Base-by-base conservation (phyloP, 35 echinoderm and acorn worm species). In the Ophioderma brevispina region DNA sequence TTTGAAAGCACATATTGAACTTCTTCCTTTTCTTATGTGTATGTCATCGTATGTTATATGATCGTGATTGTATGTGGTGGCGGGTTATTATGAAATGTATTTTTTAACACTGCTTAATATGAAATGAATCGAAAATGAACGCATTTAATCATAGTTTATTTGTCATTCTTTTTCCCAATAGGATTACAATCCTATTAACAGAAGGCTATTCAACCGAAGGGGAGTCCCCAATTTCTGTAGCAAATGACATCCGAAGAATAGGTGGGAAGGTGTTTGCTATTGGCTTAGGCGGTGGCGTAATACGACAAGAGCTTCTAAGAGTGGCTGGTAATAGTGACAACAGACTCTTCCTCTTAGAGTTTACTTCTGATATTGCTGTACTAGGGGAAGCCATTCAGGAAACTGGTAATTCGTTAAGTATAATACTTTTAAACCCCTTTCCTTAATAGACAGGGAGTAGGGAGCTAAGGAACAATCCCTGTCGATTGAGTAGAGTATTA, bases 151-250 rank as follows among this genome's bases (percentile, higher is more conserved):
- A 52, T 52, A 52, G 21, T 11, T 52, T 21, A 8, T 11, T 52
- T 11, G 8, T 11, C 21, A 52, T 52, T 52, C 8, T 52, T 52
- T 52, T 52, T 52, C 21, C 59, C 15, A 75, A 21, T 23, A 91
- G 90, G 46, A 70, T 92, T 79, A 32, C 84, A 21, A 84, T 92
- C 32, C 70, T 92, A 35, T 23, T 92, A 23, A 92, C 90, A 31
- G 82, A 92, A 37, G 90, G 90, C 3, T 28, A 84, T 40, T 79
- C 90, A 35, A 92, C 85, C 46, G 76, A 80, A 56, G 87, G 90
- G 0, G 82, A 42, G 52, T 11, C 78, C 35, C 82, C 90, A 18
- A 38, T 78, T 1, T 40, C 76, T 30, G 46, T 41, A 15, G 90
- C 90, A 1, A 28, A 85, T 31, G 40, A 55, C 28, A 70, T 70